phyloP scores from a whole-genome alignment of 2,888 invertebrate genomes.

The Oxyteleia sp. region DNA sequence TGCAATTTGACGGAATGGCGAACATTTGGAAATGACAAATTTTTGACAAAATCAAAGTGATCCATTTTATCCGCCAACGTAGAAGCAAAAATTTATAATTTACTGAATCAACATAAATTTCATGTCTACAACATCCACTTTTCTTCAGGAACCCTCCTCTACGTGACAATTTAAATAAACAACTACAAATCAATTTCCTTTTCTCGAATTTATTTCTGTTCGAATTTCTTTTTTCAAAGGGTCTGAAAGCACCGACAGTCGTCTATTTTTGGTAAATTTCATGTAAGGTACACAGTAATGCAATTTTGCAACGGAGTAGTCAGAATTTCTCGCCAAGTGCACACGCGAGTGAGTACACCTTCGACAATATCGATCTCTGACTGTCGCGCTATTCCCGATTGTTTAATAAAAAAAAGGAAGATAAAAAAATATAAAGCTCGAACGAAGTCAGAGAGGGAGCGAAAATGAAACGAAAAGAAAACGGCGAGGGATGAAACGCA shows the following conservation, averaged over 20 bases:
- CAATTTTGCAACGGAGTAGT: constrained; percentile 17
- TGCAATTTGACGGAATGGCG: too few species aligned
- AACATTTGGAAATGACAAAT: too few species aligned
- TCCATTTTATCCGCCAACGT: too few species aligned
- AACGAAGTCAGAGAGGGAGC: constrained; percentile 29
- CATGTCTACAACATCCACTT: too few species aligned
- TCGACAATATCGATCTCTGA: constrained; percentile 51
- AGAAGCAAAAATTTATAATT: too few species aligned
- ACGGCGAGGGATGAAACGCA: neutral
- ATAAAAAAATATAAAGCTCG: constrained; percentile 28
- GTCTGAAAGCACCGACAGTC: neutral
- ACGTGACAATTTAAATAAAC: constrained; percentile 5
- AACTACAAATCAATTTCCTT: constrained; percentile 7
- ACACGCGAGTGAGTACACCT: constrained; percentile 27
- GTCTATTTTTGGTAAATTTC: constrained; percentile 23
- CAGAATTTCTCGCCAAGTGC: constrained; percentile 27
- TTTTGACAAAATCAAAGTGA: too few species aligned
- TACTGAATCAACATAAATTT: too few species aligned
- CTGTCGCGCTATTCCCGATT: constrained; percentile 66
- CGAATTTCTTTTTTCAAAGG: neutral
- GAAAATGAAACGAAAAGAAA: constrained; percentile 49
- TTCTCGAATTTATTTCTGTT: constrained; percentile 6
- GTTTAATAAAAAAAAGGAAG: constrained; percentile 73
- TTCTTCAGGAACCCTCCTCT: too few species aligned
- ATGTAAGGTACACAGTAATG: constrained; percentile 26